A percentile compares a stretch with the other conserved stretches of the same genome.
Evolutionary conservation across 92 coral and sea anemone genomes (phyloP).

Genomic region (Isaurus tuberculatus): DNA sequence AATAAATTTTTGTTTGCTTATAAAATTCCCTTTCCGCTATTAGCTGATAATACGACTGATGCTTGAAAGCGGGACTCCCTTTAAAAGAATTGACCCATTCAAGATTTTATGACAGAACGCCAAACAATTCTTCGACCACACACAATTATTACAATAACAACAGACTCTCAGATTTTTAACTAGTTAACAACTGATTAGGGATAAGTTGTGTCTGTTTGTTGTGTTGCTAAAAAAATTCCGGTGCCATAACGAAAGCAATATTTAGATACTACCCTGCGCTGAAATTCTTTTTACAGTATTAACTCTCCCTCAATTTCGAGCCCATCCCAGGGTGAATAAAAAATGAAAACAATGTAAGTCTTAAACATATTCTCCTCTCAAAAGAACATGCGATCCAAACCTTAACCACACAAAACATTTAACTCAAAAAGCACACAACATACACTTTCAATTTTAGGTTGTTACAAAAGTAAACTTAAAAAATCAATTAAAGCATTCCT

Average conservation of each 20-base stretch:
- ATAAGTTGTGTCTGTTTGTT: too few species aligned
- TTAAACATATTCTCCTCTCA: background rate
- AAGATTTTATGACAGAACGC: constrained; percentile 18
- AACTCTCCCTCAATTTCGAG: background rate
- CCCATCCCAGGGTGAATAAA: constrained; percentile 26
- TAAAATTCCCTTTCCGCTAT: constrained; percentile 43
- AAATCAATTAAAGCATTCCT: background rate
- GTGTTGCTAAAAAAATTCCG: background rate
- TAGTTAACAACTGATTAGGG: background rate
- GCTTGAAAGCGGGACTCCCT: constrained; percentile 46
- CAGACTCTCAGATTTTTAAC: background rate
- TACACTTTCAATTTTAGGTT: constrained; percentile 12
- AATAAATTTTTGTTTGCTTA: constrained; percentile 19
- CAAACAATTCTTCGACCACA: constrained; percentile 29
- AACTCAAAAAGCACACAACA: background rate
- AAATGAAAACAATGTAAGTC: constrained; percentile 12
- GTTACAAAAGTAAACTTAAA: background rate
- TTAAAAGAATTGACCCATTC: background rate
- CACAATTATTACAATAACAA: constrained; percentile 31
- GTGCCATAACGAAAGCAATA: too few species aligned
- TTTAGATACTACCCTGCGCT: constrained; percentile 12
- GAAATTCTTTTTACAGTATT: background rate
- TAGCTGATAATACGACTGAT: constrained; percentile 43
- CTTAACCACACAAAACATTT: constrained; percentile 17
- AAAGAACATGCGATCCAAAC: background rate